These are phyloP conservation scores for Cephus nigrinus DNA, from an alignment of 2,888 invertebrate genomes.

Conservation along the genomic window DNA sequence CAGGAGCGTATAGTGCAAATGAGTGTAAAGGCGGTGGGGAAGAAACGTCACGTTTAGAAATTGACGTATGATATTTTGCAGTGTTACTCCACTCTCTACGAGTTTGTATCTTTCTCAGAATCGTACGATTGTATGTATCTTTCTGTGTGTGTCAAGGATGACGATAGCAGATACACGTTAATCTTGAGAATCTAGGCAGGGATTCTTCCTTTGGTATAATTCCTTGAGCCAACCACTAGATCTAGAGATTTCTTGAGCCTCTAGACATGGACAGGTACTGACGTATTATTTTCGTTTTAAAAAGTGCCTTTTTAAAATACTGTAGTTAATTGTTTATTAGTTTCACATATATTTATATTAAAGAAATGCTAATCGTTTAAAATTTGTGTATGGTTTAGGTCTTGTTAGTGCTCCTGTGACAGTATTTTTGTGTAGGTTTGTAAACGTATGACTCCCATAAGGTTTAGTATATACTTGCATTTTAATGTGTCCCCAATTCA, in stretches of 20 bases:
- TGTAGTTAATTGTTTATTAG: background rate
- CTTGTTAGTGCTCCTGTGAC: background rate
- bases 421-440: background rate
- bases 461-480: background rate
- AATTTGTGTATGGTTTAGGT: background rate
- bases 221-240: background rate
- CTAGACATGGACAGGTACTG: background rate
- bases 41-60: conserved; percentile 30
- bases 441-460: background rate
- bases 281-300: background rate
- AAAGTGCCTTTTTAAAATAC: background rate
- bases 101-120: background rate
- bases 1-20: background rate
- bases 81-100: background rate
- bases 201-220: background rate
- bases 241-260: background rate
- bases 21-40: background rate
- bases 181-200: background rate
- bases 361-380: background rate
- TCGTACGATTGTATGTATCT: background rate
- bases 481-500: background rate
- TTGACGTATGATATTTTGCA: conserved; percentile 37
- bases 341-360: background rate
- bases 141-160: background rate
- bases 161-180: background rate